Evolutionary conservation across 2,797 vertebrate genomes (phyloP), one percentile per base, ranked within the genome.

Genomic region (Notoglanidium macrostoma): DNA sequence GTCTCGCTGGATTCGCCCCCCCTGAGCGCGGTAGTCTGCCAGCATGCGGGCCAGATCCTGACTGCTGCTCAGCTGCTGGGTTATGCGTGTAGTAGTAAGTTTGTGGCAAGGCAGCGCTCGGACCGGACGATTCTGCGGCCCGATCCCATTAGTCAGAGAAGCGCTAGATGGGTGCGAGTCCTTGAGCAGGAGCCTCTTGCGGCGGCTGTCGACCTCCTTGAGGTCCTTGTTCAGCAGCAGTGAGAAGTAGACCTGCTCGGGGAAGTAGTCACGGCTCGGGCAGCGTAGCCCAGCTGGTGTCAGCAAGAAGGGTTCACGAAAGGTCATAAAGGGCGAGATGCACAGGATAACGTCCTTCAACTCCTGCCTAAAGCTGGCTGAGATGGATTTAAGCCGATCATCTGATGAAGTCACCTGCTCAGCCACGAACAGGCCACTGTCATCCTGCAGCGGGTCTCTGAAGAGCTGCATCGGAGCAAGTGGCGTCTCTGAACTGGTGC

Each of bases 291-390:
- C 98, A 6, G 95, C 94, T 2, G 95, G 94, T 0, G 94, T 97
- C 86, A 99, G 95, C 59, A 99, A 95, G 91, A 98, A 99, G 0
- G 98, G 98, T 83, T 98, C 97, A 51, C 94, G 96, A 87, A 99
- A 99, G 0, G 94, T 95, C 92, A 99, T 96, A 79, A 98, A 97
- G 29, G 98, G 98, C 0, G 98, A 99, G 90, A 99, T 97, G 87
- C 97, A 98, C 17, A 99, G 95, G 91, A 99, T 99, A 76, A 99
- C 96, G 86, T 99, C 98, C 93, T 99, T 98, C 44, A 99, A 90
- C 91, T 99, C 98, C 91, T 99, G 98, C 80, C 98, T 98, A 94
- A 99, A 99, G 17, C 96, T 94, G 23, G 94, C 92, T 7, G 98
- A 97, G 67, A 97, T 96, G 68, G 96, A 96, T 92, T 98, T 98